Percentiles rank a stretch among this genome's conserved stretches.
These are phyloP conservation scores for Sinopyrophorus schimmeli DNA, from an alignment of 2,888 invertebrate species.

Conservation along the genomic window DNA sequence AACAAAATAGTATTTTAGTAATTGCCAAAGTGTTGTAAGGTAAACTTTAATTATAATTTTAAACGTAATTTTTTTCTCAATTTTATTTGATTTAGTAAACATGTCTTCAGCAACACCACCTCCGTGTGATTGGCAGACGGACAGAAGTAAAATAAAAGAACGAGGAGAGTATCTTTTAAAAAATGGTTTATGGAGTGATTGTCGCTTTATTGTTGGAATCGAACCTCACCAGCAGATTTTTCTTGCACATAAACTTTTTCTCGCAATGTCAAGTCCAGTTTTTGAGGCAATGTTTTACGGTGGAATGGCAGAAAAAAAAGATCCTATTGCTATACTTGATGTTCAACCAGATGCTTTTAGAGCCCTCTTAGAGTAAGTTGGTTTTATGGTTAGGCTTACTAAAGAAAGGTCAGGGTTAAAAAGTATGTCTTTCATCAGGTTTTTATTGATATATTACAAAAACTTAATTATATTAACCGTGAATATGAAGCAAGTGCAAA, in stretches of 20 bases:
- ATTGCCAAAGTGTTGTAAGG: too few relatives aligned
- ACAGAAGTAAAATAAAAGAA: slow-evolving; percentile 70
- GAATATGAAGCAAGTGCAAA: too few relatives aligned
- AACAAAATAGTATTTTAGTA: too few relatives aligned
- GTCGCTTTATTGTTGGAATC: slow-evolving; percentile 78
- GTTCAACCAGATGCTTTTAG: slow-evolving; percentile 86
- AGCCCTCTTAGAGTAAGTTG: slow-evolving; percentile 70
- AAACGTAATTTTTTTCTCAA: too few relatives aligned
- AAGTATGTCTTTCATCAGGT: too few relatives aligned
- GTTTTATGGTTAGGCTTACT: too few relatives aligned
- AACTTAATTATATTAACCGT: too few relatives aligned
- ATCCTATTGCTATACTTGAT: slow-evolving; percentile 77
- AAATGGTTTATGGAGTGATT: slow-evolving; percentile 82
- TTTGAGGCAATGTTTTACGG: slow-evolving; percentile 90
- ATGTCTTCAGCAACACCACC: slow-evolving; percentile 57
- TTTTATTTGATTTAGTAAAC: too few relatives aligned
- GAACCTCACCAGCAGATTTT: slow-evolving; percentile 75
- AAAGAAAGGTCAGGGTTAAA: too few relatives aligned
- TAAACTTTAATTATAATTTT: too few relatives aligned
- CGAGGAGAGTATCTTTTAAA: slow-evolving; percentile 75
- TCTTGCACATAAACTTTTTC: slow-evolving; percentile 75
- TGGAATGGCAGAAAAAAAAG: slow-evolving; percentile 78
- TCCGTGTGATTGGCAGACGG: slow-evolving; percentile 76
- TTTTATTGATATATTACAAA: too few relatives aligned
- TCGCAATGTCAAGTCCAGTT: slow-evolving; percentile 87